Percentiles rank a stretch among this genome's conserved stretches.
These are phyloP conservation scores for Cheirogaleus medius DNA, from an alignment of 2,113 vertebrate genomes.

Conservation along the genomic window DNA sequence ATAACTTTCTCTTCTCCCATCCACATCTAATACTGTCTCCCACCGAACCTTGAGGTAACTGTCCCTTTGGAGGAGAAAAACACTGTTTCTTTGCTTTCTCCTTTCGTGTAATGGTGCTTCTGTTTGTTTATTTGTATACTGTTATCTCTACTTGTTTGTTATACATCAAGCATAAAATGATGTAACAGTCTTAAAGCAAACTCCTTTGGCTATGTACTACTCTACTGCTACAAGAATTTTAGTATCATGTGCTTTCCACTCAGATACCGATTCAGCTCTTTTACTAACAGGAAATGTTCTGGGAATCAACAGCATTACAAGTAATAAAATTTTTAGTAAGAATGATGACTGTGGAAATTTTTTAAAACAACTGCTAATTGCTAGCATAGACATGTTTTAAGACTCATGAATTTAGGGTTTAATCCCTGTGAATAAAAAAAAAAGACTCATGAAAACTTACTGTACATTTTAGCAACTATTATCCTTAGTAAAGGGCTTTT, in stretches of 20 bases:
- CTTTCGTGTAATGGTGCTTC: background rate
- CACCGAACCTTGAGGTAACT: background rate
- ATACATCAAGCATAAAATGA: background rate
- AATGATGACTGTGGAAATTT: slow-evolving; percentile 15
- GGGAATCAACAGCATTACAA: slow-evolving; percentile 11
- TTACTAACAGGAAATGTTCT: slow-evolving; percentile 24
- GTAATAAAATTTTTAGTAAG: slow-evolving; percentile 5
- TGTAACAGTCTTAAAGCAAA: background rate
- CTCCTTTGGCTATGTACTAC: background rate
- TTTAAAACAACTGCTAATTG: background rate
- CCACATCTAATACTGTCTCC: background rate
- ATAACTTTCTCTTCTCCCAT: background rate
- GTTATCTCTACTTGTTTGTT: background rate
- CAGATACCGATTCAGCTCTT: slow-evolving; percentile 33
- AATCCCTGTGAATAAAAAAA: too few relatives aligned
- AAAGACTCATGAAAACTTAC: background rate
- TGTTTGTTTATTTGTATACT: background rate
- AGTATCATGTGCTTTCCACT: background rate
- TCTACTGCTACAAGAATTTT: background rate
- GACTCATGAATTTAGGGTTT: background rate
- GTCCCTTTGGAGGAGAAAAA: background rate
- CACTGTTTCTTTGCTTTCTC: background rate
- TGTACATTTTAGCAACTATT: background rate
- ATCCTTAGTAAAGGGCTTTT: background rate
- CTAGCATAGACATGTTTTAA: background rate